Evolutionary conservation across 1,140 invertebrate genomes (phyloP).

Genomic region (Pogonognathellus flavescens): DNA sequence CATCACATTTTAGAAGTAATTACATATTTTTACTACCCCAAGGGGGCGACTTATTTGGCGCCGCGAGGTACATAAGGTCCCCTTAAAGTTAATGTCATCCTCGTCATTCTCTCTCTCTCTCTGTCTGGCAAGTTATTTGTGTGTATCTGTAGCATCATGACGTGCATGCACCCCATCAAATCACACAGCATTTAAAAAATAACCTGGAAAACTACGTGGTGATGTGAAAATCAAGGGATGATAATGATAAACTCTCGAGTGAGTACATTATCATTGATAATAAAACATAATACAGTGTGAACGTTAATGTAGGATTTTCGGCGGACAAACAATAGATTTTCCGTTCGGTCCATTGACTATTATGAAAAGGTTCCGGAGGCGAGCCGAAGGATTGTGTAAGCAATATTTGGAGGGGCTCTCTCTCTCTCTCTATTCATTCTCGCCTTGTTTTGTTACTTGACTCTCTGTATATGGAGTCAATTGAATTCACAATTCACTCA

Average conservation of each 20-base stretch:
- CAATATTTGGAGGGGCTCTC: slow-evolving; percentile 45
- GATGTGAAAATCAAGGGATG: slow-evolving; percentile 31
- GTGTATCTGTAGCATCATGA: not conserved
- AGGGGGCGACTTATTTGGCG: too few species aligned
- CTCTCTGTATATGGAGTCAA: slow-evolving; percentile 6
- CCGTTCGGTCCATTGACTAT: slow-evolving; percentile 35
- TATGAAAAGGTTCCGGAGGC: slow-evolving; percentile 43
- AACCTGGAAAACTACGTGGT: not conserved
- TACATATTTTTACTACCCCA: too few species aligned
- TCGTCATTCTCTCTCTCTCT: not conserved
- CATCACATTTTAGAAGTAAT: too few species aligned
- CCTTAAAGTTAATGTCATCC: slow-evolving; percentile 38
- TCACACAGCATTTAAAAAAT: not conserved
- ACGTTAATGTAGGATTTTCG: slow-evolving; percentile 40
- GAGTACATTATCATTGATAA: not conserved
- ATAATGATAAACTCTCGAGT: not conserved
- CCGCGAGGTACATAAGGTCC: too few species aligned
- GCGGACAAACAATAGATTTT: slow-evolving; percentile 40
- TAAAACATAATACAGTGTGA: slow-evolving; percentile 20
- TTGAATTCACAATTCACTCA: slow-evolving; percentile 46
- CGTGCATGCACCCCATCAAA: not conserved
- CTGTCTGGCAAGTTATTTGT: not conserved
- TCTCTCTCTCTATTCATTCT: slow-evolving; percentile 19
- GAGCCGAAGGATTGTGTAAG: slow-evolving; percentile 46
- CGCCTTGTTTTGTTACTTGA: slow-evolving; percentile 23